A percentile compares a stretch with the other conserved stretches of the same genome.
phyloP scores from a whole-genome alignment of 2,797 vertebrate genomes.

The Dipus sagitta region DNA sequence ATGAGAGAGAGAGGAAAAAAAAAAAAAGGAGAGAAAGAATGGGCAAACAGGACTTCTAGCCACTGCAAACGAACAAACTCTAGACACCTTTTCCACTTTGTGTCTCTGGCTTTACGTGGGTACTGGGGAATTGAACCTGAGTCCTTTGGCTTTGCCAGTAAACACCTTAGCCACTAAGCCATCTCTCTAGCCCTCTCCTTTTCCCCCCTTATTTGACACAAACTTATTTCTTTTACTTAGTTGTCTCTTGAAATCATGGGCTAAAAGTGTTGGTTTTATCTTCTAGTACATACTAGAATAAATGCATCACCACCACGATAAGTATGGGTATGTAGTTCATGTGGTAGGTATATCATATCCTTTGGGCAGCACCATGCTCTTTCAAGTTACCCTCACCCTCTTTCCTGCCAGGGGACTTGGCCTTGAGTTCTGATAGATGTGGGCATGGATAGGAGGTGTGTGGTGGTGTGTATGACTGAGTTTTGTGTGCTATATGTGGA shows the following conservation, averaged over 20 bases:
- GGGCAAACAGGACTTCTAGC: too few species aligned
- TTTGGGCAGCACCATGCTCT: neutral
- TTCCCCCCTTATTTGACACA: too few species aligned
- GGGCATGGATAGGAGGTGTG: neutral
- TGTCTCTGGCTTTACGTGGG: neutral
- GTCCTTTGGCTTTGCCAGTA: too few species aligned
- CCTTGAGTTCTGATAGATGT: neutral
- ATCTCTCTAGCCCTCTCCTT: neutral
- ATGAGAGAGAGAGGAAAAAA: too few species aligned
- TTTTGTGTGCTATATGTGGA: neutral
- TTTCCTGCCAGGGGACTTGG: neutral
- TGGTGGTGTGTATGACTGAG: neutral
- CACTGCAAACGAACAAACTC: too few species aligned
- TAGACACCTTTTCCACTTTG: neutral
- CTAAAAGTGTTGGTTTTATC: too few species aligned
- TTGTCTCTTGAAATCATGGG: too few species aligned
- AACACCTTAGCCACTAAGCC: too few species aligned
- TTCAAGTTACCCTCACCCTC: neutral
- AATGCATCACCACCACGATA: neutral
- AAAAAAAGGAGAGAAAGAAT: too few species aligned
- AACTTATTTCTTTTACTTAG: too few species aligned
- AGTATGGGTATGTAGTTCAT: neutral
- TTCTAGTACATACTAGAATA: neutral
- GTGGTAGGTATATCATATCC: neutral
- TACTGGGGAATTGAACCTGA: too few species aligned